Evolutionary conservation across 2,888 invertebrate genomes (phyloP).

Genomic region (Phyllotreta striolata): DNA sequence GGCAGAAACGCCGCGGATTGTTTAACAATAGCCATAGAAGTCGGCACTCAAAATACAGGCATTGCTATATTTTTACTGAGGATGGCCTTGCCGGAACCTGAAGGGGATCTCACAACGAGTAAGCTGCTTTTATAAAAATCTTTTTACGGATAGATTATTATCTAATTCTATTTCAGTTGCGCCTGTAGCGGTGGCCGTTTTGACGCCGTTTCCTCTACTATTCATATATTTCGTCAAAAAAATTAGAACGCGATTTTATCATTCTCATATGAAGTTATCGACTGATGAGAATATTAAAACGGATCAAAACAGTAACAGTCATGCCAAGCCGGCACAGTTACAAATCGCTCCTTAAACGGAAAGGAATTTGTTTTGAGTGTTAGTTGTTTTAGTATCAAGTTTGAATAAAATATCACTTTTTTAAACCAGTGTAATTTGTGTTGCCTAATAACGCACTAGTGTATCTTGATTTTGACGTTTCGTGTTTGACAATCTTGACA

Average conservation of each 20-base stretch:
- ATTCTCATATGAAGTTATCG: conserved; percentile 27
- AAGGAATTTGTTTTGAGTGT: too few relatives aligned
- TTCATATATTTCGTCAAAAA: conserved; percentile 63
- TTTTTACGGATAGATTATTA: neutral
- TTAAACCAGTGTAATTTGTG: too few relatives aligned
- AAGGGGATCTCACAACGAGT: conserved; percentile 88
- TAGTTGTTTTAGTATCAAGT: too few relatives aligned
- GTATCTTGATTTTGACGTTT: too few relatives aligned
- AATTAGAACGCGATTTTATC: conserved; percentile 61
- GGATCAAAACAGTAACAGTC: conserved; percentile 10
- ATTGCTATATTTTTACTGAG: conserved; percentile 88
- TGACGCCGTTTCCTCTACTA: conserved; percentile 88
- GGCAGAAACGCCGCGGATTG: conserved; percentile 73
- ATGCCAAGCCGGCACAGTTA: too few relatives aligned
- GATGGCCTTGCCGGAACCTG: conserved; percentile 83
- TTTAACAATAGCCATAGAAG: conserved; percentile 91
- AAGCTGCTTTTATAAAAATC: too few relatives aligned
- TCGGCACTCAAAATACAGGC: conserved; percentile 93
- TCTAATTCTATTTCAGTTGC: conserved; percentile 68
- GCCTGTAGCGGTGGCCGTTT: conserved; percentile 90
- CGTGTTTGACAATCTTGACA: too few relatives aligned
- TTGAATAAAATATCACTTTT: too few relatives aligned
- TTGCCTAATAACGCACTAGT: too few relatives aligned
- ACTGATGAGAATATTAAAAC: conserved; percentile 26
- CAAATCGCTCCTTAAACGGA: too few relatives aligned